A percentile compares a stretch with the other conserved stretches of the same genome.
Evolutionary conservation across 1,140 invertebrate genomes (phyloP).

Genomic region (Pseudachorutes palmiensis): DNA sequence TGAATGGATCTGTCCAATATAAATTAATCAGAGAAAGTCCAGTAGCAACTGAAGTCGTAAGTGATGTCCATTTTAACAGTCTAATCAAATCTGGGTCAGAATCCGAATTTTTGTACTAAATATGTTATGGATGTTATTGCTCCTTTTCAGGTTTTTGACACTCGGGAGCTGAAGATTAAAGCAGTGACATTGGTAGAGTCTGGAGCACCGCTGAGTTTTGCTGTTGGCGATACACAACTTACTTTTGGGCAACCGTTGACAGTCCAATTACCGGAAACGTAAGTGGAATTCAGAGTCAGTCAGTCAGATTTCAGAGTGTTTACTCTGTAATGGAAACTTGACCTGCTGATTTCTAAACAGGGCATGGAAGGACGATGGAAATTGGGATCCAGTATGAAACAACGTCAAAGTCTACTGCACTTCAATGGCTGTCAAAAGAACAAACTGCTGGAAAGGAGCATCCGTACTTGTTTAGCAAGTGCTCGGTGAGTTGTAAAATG

Average conservation of each 20-base stretch:
- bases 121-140: too few relatives aligned
- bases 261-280: slow-evolving; percentile 54
- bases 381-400: too few relatives aligned
- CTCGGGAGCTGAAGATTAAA: slow-evolving; percentile 57
- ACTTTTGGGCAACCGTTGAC: slow-evolving; percentile 69
- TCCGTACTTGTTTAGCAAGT: slow-evolving; percentile 88
- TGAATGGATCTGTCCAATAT: slow-evolving; percentile 44
- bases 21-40: slow-evolving; percentile 40
- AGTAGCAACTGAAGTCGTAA: slow-evolving; percentile 30
- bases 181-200: slow-evolving; percentile 47
- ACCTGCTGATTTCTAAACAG: too few relatives aligned
- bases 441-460: slow-evolving; percentile 79
- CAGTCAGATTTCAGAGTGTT: too few relatives aligned
- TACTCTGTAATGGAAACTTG: too few relatives aligned
- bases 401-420: slow-evolving; percentile 61
- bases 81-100: too few relatives aligned
- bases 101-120: too few relatives aligned
- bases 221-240: slow-evolving; percentile 51
- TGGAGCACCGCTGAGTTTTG: slow-evolving; percentile 51
- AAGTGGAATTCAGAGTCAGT: too few relatives aligned
- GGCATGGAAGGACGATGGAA: too few relatives aligned
- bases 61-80: too few relatives aligned
- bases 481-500: too few relatives aligned
- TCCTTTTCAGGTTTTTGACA: slow-evolving; percentile 63
- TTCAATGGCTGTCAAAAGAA: slow-evolving; percentile 79